phyloP scores from a whole-genome alignment of 2,888 invertebrate species.

The Pinctada fucata region DNA sequence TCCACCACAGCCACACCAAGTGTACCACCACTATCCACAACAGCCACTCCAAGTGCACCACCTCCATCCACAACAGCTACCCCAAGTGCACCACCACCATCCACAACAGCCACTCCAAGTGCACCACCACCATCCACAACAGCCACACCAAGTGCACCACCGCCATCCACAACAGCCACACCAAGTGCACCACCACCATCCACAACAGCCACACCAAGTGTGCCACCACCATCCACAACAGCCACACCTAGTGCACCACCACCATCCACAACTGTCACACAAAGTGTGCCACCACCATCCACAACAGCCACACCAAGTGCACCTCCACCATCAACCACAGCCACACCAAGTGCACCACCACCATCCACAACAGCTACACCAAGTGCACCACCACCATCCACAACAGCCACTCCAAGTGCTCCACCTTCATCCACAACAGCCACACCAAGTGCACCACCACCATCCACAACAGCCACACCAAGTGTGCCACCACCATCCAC shows the following conservation, averaged over 20 bases:
- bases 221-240: slow-evolving; percentile 15
- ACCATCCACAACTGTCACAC: not conserved
- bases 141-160: slow-evolving; percentile 1
- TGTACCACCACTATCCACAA: slow-evolving; percentile 11
- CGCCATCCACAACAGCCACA: not conserved
- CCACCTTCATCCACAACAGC: slow-evolving; percentile 15
- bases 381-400: slow-evolving; percentile 6
- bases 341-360: slow-evolving; percentile 1
- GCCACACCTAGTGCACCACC: not conserved
- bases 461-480: not conserved
- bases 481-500: slow-evolving; percentile 4
- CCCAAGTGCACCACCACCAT: not conserved
- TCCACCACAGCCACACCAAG: slow-evolving; percentile 6
- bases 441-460: not conserved
- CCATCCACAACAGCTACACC: slow-evolving; percentile 2
- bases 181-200: slow-evolving; percentile 7
- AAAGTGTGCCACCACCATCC: slow-evolving; percentile 5
- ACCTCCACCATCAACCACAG: slow-evolving; percentile 13
- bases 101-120: slow-evolving; percentile 2
- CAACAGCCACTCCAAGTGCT: slow-evolving; percentile 1
- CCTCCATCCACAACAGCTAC: not conserved
- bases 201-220: not conserved
- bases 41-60: slow-evolving; percentile 1
- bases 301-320: slow-evolving; percentile 2
- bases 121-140: slow-evolving; percentile 16